A percentile compares a stretch with the other conserved stretches of the same genome.
Conservation (phyloP, 2,113 vertebrate species). For the Cyanoderma ruficeps region DNA sequence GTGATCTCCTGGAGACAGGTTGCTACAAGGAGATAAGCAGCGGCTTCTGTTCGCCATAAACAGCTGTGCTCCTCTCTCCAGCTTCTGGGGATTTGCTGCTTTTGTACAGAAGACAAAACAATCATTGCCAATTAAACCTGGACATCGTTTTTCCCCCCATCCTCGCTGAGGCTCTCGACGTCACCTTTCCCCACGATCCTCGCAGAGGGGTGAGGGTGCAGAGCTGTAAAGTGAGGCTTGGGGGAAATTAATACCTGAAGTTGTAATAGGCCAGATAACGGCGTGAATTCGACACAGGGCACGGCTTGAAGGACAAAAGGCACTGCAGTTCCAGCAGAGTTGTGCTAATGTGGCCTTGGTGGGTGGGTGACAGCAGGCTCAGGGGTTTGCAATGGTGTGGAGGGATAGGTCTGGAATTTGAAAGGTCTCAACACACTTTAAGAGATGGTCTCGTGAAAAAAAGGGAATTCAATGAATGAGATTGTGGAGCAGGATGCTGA, state of each 20-base stretch:
- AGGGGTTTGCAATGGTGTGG: not conserved
- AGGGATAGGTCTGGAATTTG: not conserved
- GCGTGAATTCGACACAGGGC: not conserved
- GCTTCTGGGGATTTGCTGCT: conserved; percentile 70
- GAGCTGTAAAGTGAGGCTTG: rapidly evolving
- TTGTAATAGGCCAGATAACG: not conserved
- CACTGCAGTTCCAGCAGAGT: not conserved
- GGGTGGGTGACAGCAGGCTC: not conserved
- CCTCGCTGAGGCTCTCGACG: not conserved
- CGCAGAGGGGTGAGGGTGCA: not conserved
- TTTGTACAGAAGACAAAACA: conserved; percentile 72
- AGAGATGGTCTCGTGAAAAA: not conserved
- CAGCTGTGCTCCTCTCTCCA: conserved; percentile 62
- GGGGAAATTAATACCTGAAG: conserved; percentile 28
- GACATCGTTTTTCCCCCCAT: not conserved
- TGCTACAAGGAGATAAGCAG: conserved; percentile 76
- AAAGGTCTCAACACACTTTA: not conserved
- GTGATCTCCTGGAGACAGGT: conserved; percentile 75
- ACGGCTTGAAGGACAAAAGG: not conserved
- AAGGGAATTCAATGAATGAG: not conserved
- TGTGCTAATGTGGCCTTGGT: not conserved
- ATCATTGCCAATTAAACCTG: conserved; percentile 49
- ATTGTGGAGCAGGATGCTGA: not conserved
- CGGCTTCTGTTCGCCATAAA: conserved; percentile 55
- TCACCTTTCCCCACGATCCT: not conserved